These are phyloP conservation scores for Trochalopteron elliotii DNA, from an alignment of 2,113 vertebrate species.

Conservation along the genomic window DNA sequence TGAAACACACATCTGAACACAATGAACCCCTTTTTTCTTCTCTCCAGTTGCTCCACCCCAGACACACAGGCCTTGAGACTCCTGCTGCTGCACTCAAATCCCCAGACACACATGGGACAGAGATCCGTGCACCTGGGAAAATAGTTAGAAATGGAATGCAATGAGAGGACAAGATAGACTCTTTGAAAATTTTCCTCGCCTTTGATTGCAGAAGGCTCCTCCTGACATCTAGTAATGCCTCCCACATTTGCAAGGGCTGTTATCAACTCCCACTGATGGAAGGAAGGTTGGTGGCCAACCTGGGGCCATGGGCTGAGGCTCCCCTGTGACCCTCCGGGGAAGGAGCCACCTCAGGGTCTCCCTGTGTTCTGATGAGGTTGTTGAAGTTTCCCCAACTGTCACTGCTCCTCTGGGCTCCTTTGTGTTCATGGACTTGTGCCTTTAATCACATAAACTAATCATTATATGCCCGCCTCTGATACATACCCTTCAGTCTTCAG, in stretches of 20 bases:
- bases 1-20: not conserved
- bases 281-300: not conserved
- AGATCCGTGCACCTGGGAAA: not conserved
- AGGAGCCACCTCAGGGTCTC: not conserved
- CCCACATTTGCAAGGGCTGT: not conserved
- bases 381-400: fast-evolving
- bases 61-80: not conserved
- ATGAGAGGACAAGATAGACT: not conserved
- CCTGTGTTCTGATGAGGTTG: not conserved
- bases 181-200: not conserved
- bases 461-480: not conserved
- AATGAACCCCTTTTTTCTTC: not conserved
- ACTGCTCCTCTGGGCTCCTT: not conserved
- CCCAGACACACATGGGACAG: not conserved
- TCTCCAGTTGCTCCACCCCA: not conserved
- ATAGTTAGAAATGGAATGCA: not conserved
- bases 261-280: not conserved
- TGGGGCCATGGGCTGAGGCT: fast-evolving
- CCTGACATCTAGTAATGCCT: not conserved
- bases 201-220: not conserved
- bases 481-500: not conserved
- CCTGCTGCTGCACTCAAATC: not conserved
- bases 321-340: fast-evolving
- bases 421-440: not conserved
- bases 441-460: not conserved